Percentiles rank a stretch among this genome's conserved stretches.
These are phyloP conservation scores for Drosophila acutilabella DNA, from an alignment of 2,888 invertebrate species.

Conservation along the genomic window DNA sequence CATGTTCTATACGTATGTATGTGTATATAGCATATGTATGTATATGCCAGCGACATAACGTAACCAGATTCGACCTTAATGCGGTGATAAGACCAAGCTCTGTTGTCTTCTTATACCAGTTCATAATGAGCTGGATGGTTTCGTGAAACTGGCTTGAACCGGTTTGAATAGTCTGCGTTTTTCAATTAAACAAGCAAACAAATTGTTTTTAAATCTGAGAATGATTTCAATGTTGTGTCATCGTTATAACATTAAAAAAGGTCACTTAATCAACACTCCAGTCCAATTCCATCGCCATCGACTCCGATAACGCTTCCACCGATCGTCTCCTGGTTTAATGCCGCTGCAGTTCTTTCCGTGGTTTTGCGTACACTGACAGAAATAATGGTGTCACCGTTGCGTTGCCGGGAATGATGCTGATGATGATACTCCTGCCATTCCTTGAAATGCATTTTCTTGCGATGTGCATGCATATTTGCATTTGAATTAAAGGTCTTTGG, in stretches of 20 bases:
- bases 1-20: slow-evolving; percentile 62
- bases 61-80: slow-evolving; percentile 74
- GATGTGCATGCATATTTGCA: slow-evolving; percentile 82
- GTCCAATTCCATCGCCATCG: neutral
- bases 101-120: slow-evolving; percentile 57
- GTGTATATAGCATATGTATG: neutral
- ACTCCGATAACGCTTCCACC: neutral
- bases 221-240: slow-evolving; percentile 16
- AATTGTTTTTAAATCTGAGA: slow-evolving; percentile 45
- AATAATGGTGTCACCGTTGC: slow-evolving; percentile 59
- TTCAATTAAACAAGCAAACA: slow-evolving; percentile 58
- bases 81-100: slow-evolving; percentile 66
- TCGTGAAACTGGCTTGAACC: slow-evolving; percentile 49
- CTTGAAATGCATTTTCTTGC: slow-evolving; percentile 81
- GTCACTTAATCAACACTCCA: slow-evolving; percentile 36
- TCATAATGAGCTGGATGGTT: slow-evolving; percentile 47
- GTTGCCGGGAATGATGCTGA: slow-evolving; percentile 36
- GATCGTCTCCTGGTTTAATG: neutral
- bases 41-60: slow-evolving; percentile 23
- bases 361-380: slow-evolving; percentile 64
- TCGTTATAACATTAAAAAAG: neutral
- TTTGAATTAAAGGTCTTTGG: slow-evolving; percentile 82
- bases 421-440: slow-evolving; percentile 80
- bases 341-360: slow-evolving; percentile 38
- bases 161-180: slow-evolving; percentile 40